Conservation (phyloP, 1,140 invertebrate genomes). For the Apolygus lucorum region DNA sequence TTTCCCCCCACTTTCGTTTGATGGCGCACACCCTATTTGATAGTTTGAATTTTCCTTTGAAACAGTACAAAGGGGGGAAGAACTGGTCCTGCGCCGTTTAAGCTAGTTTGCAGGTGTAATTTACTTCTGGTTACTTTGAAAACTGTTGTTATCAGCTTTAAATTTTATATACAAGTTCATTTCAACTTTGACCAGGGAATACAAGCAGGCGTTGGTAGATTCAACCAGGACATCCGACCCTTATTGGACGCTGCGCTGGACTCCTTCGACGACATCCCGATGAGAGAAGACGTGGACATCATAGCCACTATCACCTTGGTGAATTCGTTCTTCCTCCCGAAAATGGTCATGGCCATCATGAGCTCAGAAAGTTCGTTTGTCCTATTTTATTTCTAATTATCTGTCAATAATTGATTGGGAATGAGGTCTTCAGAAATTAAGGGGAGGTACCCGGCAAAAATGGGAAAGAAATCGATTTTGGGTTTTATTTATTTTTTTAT, state of each 20-base stretch:
- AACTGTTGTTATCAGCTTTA: neutral
- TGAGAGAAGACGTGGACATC: slow-evolving; percentile 40
- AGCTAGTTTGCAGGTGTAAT: neutral
- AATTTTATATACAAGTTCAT: neutral
- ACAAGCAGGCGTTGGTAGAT: slow-evolving; percentile 27
- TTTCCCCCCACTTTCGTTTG: no score
- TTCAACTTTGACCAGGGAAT: slow-evolving; percentile 29
- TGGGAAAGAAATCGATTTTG: no score
- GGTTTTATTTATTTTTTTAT: no score
- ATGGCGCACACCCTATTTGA: no score
- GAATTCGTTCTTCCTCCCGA: slow-evolving; percentile 15
- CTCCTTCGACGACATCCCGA: slow-evolving; percentile 36
- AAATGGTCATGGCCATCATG: neutral
- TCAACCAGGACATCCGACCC: slow-evolving; percentile 33
- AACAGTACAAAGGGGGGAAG: no score
- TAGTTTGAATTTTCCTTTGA: no score
- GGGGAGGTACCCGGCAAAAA: no score
- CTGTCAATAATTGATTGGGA: neutral
- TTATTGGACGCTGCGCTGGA: slow-evolving; percentile 31
- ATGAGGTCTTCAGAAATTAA: no score
- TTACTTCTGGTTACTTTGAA: neutral
- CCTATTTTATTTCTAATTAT: neutral
- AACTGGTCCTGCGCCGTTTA: no score
- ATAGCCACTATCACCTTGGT: slow-evolving; percentile 36
- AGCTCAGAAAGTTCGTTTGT: neutral